These are phyloP conservation scores for Coenobita brevimanus DNA, from an alignment of 1,140 invertebrate genomes.

Conservation along the genomic window DNA sequence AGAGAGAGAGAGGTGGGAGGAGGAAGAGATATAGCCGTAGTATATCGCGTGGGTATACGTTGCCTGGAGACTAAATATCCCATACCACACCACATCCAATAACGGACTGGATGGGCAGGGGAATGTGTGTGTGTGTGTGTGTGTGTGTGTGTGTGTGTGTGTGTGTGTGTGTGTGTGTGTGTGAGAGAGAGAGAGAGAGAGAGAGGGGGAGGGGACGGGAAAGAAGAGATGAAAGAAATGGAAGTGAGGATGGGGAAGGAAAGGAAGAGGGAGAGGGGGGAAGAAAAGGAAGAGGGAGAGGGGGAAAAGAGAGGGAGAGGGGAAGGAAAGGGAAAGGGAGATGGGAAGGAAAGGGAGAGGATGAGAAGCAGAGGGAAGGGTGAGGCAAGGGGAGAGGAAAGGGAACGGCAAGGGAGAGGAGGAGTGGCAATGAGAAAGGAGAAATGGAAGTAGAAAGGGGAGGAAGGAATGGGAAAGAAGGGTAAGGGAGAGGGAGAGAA, in stretches of 20 bases:
- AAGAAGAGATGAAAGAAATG: neutral
- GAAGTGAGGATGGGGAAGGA: neutral
- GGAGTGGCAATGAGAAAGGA: neutral
- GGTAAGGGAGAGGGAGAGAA: slow-evolving; percentile 1
- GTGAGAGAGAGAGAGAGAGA: slow-evolving; percentile 3
- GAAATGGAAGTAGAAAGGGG: neutral
- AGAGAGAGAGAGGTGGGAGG: too few relatives aligned
- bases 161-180: too few relatives aligned
- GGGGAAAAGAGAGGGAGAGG: too few relatives aligned
- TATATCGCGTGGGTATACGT: too few relatives aligned
- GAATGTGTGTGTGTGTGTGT: slow-evolving; percentile 8
- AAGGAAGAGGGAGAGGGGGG: neutral
- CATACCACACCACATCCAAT: too few relatives aligned
- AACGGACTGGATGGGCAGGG: neutral
- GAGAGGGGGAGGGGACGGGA: neutral
- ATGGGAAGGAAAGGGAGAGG: neutral
- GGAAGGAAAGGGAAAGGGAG: neutral
- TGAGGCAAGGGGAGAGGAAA: neutral
- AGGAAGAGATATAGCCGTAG: too few relatives aligned
- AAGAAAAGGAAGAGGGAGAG: neutral
- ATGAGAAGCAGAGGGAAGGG: neutral
- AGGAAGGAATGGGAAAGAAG: neutral
- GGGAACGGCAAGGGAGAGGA: neutral
- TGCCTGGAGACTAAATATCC: neutral
- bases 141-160: slow-evolving; percentile 6